Conservation (phyloP, 2,113 vertebrate species). For the Symphodus melops region DNA sequence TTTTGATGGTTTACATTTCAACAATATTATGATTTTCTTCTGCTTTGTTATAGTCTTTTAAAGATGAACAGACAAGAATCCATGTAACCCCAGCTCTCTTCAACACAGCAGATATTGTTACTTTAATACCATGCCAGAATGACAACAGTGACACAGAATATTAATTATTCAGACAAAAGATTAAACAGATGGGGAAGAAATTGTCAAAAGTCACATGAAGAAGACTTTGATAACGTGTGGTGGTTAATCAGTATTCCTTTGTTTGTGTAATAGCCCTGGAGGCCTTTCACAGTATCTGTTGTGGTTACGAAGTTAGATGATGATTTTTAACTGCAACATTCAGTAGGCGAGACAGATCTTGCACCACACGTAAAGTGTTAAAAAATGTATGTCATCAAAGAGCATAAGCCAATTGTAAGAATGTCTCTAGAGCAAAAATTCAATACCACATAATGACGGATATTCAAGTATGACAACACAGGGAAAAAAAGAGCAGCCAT, state of each 20-base stretch:
- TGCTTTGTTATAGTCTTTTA: too few relatives aligned
- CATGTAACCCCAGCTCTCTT: background rate
- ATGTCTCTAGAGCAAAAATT: background rate
- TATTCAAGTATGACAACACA: background rate
- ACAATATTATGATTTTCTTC: too few relatives aligned
- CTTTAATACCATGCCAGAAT: background rate
- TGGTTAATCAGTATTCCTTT: background rate
- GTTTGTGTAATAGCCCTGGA: background rate
- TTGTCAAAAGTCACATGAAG: conserved; percentile 1
- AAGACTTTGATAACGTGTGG: background rate
- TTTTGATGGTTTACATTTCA: too few relatives aligned
- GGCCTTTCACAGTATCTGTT: too few relatives aligned
- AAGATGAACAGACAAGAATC: too few relatives aligned
- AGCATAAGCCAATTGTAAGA: background rate
- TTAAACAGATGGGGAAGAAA: background rate
- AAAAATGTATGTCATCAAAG: background rate
- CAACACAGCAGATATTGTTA: background rate
- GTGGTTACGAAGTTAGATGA: too few relatives aligned
- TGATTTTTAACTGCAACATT: too few relatives aligned
- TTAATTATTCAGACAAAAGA: background rate
- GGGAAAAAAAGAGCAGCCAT: background rate
- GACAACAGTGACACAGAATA: background rate
- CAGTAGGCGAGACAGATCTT: too few relatives aligned
- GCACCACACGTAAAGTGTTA: too few relatives aligned
- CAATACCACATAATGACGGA: background rate